Evolutionary conservation across 2,113 vertebrate genomes (phyloP), one percentile per base, ranked within the genome.

Genomic region (Uropsilus gracilis): DNA sequence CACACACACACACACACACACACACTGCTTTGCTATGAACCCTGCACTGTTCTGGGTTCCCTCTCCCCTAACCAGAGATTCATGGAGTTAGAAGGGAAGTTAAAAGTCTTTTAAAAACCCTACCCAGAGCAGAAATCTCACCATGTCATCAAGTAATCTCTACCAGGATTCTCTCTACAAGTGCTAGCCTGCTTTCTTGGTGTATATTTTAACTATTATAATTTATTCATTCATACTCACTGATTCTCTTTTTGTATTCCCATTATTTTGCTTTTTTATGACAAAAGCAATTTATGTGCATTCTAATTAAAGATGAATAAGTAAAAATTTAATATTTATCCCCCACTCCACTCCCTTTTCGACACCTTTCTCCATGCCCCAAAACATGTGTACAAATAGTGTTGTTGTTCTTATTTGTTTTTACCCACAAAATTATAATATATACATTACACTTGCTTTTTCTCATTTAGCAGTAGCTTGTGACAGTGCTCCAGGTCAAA

Each of bases 281-380:
- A 76, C 5, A 34, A 55, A 92, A 89, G 14, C 26, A 90, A 63
- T 77, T 73, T 93, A 37, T 81, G 26, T 72, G 7, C 39, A 88
- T 95, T 78, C 44, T 94, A 78, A 86, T 48, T 78, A 61, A 95
- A 94, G 59, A 80, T 93, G n/a, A 95, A 39, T 34, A 86, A 48
- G 26, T 84, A 75, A 84, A 93, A 92, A 57, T 88, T 42, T 96
- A 59, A 71, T 80, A 66, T 91, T 86, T 72, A 81, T 94, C 13
- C 8, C 14, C 13, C 7, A 6, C 24, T 17, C 28, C 34, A 59
- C 59, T 86, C 37, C 57, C 63, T 73, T 69, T 90, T 44, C 64
- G 32, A 84, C 17, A 71, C 32, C 76, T 57, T 81, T 83, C 71
- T 42, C 42, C 13, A 37, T 66, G 48, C 5, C 48, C 10, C 16